phyloP scores from a whole-genome alignment of 2,797 vertebrate species.

The Varecia variegata region DNA sequence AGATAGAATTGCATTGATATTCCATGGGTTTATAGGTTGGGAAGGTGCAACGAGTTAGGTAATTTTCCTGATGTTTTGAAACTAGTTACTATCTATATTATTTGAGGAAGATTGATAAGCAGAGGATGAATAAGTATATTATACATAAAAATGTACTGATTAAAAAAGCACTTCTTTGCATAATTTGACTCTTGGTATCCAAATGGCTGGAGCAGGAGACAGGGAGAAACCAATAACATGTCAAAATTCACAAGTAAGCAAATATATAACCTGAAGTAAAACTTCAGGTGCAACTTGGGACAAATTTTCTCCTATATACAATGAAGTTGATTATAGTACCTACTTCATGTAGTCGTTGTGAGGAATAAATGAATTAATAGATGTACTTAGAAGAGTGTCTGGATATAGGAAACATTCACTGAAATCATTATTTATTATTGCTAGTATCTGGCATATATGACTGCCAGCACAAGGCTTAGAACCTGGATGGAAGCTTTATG shows the following conservation, averaged over 20 bases:
- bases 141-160: neutral
- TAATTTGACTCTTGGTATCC: neutral
- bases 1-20: neutral
- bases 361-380: neutral
- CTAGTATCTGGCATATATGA: neutral
- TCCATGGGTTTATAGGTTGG: neutral
- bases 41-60: neutral
- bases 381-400: neutral
- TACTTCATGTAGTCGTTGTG: neutral
- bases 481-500: neutral
- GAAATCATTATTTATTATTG: neutral
- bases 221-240: neutral
- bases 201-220: neutral
- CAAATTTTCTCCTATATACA: neutral
- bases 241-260: neutral
- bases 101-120: neutral
- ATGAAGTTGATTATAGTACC: neutral
- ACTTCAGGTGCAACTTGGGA: neutral
- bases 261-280: neutral
- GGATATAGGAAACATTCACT: neutral
- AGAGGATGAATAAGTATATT: neutral
- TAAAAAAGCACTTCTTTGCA: neutral
- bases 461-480: neutral
- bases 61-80: neutral
- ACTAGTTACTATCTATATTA: neutral